Evolutionary conservation across 2,888 invertebrate genomes (phyloP).

Genomic region (Lydus trimaculatus): DNA sequence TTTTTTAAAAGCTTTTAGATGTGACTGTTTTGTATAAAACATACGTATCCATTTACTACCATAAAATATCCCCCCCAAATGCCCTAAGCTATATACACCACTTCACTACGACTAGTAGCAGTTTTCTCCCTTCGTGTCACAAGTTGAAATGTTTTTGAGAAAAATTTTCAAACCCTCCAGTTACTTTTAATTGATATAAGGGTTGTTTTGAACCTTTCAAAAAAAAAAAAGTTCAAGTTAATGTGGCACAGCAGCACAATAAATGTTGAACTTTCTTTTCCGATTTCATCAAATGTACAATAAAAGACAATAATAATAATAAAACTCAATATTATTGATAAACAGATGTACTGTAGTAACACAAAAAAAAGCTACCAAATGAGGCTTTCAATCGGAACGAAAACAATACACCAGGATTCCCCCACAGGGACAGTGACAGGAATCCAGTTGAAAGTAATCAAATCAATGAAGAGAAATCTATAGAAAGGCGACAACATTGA

Average conservation of each 20-base stretch:
- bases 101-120: not conserved
- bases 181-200: not conserved
- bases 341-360: not conserved
- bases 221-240: not conserved
- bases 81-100: not conserved
- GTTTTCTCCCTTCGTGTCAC: not conserved
- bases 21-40: not conserved
- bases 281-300: not conserved
- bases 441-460: not conserved
- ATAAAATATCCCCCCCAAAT: not conserved
- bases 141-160: not conserved
- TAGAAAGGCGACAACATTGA: too few species aligned
- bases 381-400: constrained; percentile 5
- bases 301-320: too few species aligned
- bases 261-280: not conserved
- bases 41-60: not conserved
- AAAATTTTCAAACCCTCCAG: not conserved
- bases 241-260: not conserved
- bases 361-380: not conserved
- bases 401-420: not conserved
- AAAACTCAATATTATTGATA: not conserved
- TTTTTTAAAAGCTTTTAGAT: not conserved
- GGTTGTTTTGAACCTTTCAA: not conserved
- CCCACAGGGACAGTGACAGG: not conserved
- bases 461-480: not conserved